Base-by-base conservation (phyloP, 2,797 vertebrate genomes). In the Poliocrania exsul region DNA sequence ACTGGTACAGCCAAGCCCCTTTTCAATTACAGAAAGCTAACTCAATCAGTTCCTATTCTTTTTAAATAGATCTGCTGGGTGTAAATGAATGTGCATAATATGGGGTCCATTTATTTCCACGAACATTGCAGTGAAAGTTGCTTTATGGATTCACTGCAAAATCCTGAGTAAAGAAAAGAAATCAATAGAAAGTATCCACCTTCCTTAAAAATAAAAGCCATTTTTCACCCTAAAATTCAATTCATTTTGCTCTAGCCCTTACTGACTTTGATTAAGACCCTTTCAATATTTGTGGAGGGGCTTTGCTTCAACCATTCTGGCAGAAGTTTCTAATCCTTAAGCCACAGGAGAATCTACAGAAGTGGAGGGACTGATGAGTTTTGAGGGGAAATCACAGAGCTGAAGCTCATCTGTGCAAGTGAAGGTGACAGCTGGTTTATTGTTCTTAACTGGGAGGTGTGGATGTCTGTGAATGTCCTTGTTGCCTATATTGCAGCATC, bases 41-140 rank as follows among this genome's bases (percentile, higher is more conserved):
- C 93, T 94, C 94, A 97, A 96, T 97, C 93, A 95, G 88, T 66
- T 86, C 81, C 95, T 91, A 95, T 96, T 95, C 90, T 95, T 94
- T 93, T 91, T 69, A 83, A 81, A 95, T 78, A 90, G 88, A 87
- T 91, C 81, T 89, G 67, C 88, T 89, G 79, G 16, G 35, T 89
- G 86, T 74, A 95, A 92, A 96, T 93, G 92, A 89, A 96, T 92
- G 93, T 86, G 69, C 53, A 40, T 93, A 94, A 96, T 81, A 83
- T 72, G 50, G 78, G 54, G 92, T 87, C 94, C 93, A 94, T 96
- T 95, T 95, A 89, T 93, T 97, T 95, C 86, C 84, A 92, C 89
- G 93, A 95, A 88, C 57, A 40, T 24, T 74, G 69, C 72, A 75
- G 53, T 38, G 72, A 67, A 93, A 91, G 65, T 71, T 89, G 69